Evolutionary conservation across 2,888 invertebrate species (phyloP).

Genomic region (Callinectes sapidus): DNA sequence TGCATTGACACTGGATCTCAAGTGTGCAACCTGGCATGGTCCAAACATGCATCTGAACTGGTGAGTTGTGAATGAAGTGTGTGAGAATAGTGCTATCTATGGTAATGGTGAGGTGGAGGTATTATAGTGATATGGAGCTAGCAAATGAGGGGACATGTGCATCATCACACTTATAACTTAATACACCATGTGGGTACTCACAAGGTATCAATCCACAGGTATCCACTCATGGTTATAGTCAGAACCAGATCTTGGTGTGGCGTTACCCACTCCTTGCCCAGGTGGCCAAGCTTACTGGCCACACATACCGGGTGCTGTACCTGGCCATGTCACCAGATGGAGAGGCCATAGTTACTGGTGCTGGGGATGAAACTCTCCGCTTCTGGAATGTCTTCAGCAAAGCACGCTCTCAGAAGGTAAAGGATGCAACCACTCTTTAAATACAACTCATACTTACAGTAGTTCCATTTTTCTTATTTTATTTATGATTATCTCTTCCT

Average conservation of each 20-base stretch:
- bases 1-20: constrained; percentile 91
- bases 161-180: background rate
- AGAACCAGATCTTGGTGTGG: constrained; percentile 99
- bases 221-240: constrained; percentile 98
- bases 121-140: background rate
- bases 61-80: constrained; percentile 78
- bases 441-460: background rate
- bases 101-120: background rate
- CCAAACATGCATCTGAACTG: constrained; percentile 97
- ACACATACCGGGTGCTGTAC: constrained; percentile 96
- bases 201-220: constrained; percentile 75
- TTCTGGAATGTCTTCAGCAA: constrained; percentile 99
- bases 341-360: constrained; percentile 98
- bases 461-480: background rate
- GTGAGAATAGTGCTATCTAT: background rate
- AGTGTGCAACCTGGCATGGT: constrained; percentile 97
- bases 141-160: background rate
- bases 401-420: constrained; percentile 89
- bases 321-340: constrained; percentile 98
- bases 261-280: constrained; percentile 98
- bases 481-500: background rate
- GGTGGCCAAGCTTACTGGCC: constrained; percentile 97
- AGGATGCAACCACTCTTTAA: background rate
- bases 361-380: constrained; percentile 97
- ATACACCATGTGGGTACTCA: background rate